Conservation (phyloP, 2,797 vertebrate species). For the Sebastes goodei region DNA sequence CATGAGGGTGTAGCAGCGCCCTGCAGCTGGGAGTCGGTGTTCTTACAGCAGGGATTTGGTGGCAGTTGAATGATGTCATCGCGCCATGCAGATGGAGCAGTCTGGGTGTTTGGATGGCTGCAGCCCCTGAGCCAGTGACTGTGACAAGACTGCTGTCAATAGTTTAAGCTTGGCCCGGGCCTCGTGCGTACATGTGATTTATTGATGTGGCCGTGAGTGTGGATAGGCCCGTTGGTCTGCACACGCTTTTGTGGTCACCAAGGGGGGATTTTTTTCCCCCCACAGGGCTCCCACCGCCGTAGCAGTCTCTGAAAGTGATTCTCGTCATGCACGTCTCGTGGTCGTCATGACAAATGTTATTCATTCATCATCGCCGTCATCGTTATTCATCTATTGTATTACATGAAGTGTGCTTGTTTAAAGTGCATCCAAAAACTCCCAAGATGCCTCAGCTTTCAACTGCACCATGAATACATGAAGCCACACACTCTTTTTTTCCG, state of each 20-base stretch:
- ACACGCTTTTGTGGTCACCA: conserved; percentile 51
- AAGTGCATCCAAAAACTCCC: conserved; percentile 50
- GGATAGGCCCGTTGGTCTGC: conserved; percentile 50
- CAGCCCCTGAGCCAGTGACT: conserved; percentile 40
- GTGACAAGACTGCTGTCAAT: conserved; percentile 62
- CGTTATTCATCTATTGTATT: conserved; percentile 45
- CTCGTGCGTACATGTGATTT: conserved; percentile 54
- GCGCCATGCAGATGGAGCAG: conserved; percentile 43
- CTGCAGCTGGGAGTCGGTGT: conserved; percentile 62
- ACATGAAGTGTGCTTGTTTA: conserved; percentile 30
- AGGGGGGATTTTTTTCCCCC: conserved; percentile 32
- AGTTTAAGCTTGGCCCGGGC: conserved; percentile 39
- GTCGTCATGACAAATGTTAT: conserved; percentile 57
- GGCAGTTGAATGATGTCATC: conserved; percentile 76
- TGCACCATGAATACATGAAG: conserved; percentile 1
- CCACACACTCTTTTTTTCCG: background rate
- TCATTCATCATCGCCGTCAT: conserved; percentile 43
- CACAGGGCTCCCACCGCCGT: conserved; percentile 33
- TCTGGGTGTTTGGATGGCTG: conserved; percentile 50
- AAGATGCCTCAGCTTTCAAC: conserved; percentile 34
- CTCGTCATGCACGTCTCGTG: conserved; percentile 44
- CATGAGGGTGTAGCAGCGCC: conserved; percentile 25
- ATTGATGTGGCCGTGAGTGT: conserved; percentile 60
- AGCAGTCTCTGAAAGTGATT: conserved; percentile 43
- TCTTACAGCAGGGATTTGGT: conserved; percentile 64